These are phyloP conservation scores for Macropis europaea DNA, from an alignment of 2,888 invertebrate species.

Conservation along the genomic window DNA sequence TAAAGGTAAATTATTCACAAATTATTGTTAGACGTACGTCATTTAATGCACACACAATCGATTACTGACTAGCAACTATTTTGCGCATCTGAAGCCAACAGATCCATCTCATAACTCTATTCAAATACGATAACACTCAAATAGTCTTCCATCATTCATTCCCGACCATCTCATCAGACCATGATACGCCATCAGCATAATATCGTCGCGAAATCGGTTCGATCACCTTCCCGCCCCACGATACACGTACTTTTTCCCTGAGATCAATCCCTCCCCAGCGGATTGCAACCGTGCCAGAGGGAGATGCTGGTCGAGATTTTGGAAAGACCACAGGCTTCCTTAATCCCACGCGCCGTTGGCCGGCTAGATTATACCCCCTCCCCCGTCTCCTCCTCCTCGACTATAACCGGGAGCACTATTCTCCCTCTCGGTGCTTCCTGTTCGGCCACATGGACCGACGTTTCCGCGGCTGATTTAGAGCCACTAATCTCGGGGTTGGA, in stretches of 20 bases:
- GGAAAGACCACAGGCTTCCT: conserved; percentile 50
- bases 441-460: conserved; percentile 26
- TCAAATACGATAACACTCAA: no score
- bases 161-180: neutral
- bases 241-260: neutral
- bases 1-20: no score
- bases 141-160: no score
- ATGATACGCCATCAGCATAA: neutral
- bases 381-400: neutral
- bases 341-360: conserved; percentile 57
- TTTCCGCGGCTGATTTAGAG: conserved; percentile 61
- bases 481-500: conserved; percentile 55
- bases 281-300: neutral
- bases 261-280: neutral
- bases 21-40: no score
- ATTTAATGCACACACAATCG: no score
- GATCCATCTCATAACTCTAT: no score
- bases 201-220: neutral
- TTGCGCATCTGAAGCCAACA: no score
- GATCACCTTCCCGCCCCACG: neutral
- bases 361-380: conserved; percentile 55
- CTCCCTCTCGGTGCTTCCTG: conserved; percentile 5
- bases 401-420: no score
- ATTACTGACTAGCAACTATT: no score
- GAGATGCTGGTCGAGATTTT: conserved; percentile 46